A percentile compares a stretch with the other conserved stretches of the same genome.
These are phyloP conservation scores for Podilymbus podiceps DNA, from an alignment of 2,113 vertebrate species.

Conservation along the genomic window DNA sequence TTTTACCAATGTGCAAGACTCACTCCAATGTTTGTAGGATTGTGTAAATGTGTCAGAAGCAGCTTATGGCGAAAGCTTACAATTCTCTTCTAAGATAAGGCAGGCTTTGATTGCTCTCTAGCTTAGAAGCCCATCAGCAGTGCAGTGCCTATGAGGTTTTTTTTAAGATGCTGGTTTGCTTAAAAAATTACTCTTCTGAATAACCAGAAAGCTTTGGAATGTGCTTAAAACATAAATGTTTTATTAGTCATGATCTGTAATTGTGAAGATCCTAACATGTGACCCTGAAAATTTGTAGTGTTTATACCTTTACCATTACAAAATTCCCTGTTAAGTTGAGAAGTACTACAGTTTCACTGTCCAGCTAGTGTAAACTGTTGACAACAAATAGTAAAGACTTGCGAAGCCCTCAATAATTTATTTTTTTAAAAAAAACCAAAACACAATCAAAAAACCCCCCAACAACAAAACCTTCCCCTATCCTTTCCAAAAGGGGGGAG, in stretches of 20 bases:
- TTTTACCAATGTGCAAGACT: neutral
- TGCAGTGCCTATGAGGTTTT: constrained; percentile 2
- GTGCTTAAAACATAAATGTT: neutral
- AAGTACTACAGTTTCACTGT: neutral
- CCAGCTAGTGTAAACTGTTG: neutral
- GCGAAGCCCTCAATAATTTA: neutral
- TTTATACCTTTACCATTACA: neutral
- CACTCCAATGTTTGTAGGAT: neutral
- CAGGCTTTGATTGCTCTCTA: neutral
- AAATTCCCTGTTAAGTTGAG: neutral
- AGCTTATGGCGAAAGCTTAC: neutral
- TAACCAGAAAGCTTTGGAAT: constrained; percentile 2
- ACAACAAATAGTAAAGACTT: neutral
- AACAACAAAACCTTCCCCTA: no score
- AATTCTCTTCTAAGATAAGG: neutral
- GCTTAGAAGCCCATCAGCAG: constrained; percentile 13
- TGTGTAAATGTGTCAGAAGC: neutral
- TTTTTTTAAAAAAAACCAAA: neutral
- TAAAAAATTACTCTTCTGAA: neutral
- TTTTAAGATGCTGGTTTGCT: constrained; percentile 16
- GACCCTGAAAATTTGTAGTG: neutral
- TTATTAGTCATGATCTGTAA: neutral
- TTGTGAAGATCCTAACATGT: neutral
- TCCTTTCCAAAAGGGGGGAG: neutral
- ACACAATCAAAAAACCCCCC: neutral